Base-by-base conservation (phyloP, 2,888 invertebrate genomes). In the Rhingia rostrata region DNA sequence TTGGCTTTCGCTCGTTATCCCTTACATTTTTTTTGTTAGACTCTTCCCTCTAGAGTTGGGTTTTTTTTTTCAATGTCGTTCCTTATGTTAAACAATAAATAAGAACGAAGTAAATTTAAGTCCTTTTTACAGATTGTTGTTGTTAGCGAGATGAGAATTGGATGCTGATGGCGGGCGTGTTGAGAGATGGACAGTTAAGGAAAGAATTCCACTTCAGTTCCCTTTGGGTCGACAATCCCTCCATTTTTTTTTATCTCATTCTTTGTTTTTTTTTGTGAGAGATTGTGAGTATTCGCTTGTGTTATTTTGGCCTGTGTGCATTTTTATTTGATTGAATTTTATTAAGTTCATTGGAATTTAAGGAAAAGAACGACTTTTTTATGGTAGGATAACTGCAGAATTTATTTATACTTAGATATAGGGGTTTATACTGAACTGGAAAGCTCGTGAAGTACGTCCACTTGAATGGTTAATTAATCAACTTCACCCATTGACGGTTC, bases 1-100 rank as follows among this genome's bases (percentile, higher is more conserved):
- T 82, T 82, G 70, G 77, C 82, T 72, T 82, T 82, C 58, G 66
- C 70, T 82, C 77, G 82, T 82, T 82, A 77, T 82, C 72, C 77
- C 53, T 70, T 45, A 56, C 69, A 61, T 53, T 56, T 56, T 56
- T 61, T 58, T 43, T 43, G 39, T 47, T 6, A 9, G 6, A 10
- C 60, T 53, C 43, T 43, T n/a, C 9, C 35, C 22, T 45, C 10
- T 6, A 5, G 32, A 12, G 14, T 7, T 70, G 30, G 43, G 4
- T n/a, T 22, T 45, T 63, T 41, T 61, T 39, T 60, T 58, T 49
- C 2, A 53, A 14, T 51, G 22, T 35, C 12, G 30, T 32, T 41
- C 32, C 81, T 77, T 56, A 67, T 70, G 69, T 69, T 64, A 43
- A 72, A 72, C 64, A 74, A 74, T 74, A 74, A 74, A 74, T 35